Conservation (phyloP, 1,140 invertebrate species). For the Orchesella cincta region DNA sequence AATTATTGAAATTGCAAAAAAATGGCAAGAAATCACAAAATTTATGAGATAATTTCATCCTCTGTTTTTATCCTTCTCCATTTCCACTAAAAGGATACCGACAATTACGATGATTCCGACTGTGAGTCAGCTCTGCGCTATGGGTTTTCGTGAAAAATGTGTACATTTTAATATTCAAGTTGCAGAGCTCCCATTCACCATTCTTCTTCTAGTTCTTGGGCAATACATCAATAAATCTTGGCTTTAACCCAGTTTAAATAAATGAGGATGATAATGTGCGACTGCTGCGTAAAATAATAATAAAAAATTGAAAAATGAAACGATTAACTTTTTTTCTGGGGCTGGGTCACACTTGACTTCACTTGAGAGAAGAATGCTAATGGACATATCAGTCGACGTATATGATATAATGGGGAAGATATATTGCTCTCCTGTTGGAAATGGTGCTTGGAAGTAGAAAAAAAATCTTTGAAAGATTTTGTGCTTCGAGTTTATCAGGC, state of each 20-base stretch:
- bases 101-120: background rate
- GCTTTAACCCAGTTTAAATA: background rate
- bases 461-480: background rate
- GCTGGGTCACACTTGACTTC: background rate
- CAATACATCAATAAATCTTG: background rate
- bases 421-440: background rate
- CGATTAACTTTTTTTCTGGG: background rate
- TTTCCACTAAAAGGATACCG: background rate
- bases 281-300: background rate
- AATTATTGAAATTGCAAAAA: slow-evolving; percentile 6
- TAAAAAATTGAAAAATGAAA: background rate
- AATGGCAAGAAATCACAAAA: background rate
- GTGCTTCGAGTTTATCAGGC: background rate
- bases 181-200: background rate
- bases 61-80: too few relatives aligned
- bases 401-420: background rate
- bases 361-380: background rate
- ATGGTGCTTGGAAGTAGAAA: background rate
- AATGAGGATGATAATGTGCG: background rate
- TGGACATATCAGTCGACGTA: background rate
- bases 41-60: too few relatives aligned
- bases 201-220: background rate
- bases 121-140: too few relatives aligned
- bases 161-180: background rate
- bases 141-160: too few relatives aligned